Evolutionary conservation across 2,113 vertebrate species (phyloP).

Genomic region (Galeopterus variegatus): DNA sequence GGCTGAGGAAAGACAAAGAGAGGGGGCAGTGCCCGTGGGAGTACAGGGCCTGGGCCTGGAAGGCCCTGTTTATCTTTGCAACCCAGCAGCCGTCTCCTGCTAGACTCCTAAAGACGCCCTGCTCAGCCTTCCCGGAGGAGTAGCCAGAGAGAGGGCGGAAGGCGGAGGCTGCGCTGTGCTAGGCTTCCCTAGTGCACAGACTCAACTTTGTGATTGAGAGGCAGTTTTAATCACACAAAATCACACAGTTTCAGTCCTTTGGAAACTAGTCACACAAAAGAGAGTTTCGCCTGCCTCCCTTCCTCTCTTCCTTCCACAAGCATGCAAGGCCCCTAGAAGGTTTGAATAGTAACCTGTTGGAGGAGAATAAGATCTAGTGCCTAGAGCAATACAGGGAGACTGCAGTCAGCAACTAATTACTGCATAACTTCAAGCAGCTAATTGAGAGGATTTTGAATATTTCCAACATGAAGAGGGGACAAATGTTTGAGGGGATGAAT

Average conservation of each 20-base stretch:
- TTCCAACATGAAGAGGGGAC: too few relatives aligned
- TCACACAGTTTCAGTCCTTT: neutral
- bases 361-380: too few relatives aligned
- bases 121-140: neutral
- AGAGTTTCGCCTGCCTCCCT: neutral
- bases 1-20: too few relatives aligned
- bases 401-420: too few relatives aligned
- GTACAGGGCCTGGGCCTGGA: neutral
- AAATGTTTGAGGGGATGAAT: too few relatives aligned
- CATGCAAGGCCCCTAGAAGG: neutral
- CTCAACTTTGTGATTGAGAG: neutral
- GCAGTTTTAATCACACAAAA: too few relatives aligned
- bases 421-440: too few relatives aligned
- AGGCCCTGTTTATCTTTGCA: neutral
- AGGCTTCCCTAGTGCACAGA: neutral
- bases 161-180: neutral
- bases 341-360: neutral
- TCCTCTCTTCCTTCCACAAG: neutral
- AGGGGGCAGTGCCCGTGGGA: accelerated
- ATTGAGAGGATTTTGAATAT: too few relatives aligned
- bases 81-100: neutral
- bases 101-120: neutral
- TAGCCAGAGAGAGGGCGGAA: neutral
- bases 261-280: neutral
- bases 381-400: too few relatives aligned